Evolutionary conservation across 1,140 invertebrate genomes (phyloP), one percentile per base, ranked within the genome.

Genomic region (Cepaea nemoralis): DNA sequence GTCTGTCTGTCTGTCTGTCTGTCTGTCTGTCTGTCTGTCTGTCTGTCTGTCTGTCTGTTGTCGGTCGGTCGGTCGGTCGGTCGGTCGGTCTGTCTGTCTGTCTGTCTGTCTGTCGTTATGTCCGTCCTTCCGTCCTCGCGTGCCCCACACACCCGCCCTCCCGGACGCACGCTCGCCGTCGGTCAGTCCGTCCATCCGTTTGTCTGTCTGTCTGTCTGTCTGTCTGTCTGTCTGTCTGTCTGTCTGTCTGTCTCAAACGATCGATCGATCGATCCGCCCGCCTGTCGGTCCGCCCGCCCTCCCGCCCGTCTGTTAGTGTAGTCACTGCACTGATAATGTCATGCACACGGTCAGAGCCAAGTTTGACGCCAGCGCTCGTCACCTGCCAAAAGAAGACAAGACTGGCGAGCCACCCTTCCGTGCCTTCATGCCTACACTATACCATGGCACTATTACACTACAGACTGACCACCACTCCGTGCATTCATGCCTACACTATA

Each of bases 161-260:
- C n/a, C n/a, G n/a, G n/a, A n/a, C n/a, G n/a, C n/a, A n/a, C n/a
- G n/a, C 59, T 66, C 10, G 5, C 24, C 10, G n/a, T 33, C 24
- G 6, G 22, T 27, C 31, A 12, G 10, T 27, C 24, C n/a, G n/a
- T 33, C 59, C n/a, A n/a, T 27, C 59, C 10, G n/a, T 33, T 24
- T 27, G 8, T 66, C 24, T 66, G n/a, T 27, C 59, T n/a, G 22
- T 27, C 31, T 66, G 22, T 66, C 59, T 66, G n/a, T 66, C 59
- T 66, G n/a, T 66, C 59, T 66, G n/a, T 66, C 59, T 66, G n/a
- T 66, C 59, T 66, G n/a, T 66, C 59, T 66, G n/a, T 66, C 59
- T 66, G n/a, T 66, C 59, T 66, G n/a, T 66, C 59, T 66, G n/a
- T 66, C 59, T 66, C n/a, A n/a, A n/a, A n/a, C n/a, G n/a, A 66